phyloP scores from a whole-genome alignment of 2,113 vertebrate species.

The Pteronura brasiliensis region DNA sequence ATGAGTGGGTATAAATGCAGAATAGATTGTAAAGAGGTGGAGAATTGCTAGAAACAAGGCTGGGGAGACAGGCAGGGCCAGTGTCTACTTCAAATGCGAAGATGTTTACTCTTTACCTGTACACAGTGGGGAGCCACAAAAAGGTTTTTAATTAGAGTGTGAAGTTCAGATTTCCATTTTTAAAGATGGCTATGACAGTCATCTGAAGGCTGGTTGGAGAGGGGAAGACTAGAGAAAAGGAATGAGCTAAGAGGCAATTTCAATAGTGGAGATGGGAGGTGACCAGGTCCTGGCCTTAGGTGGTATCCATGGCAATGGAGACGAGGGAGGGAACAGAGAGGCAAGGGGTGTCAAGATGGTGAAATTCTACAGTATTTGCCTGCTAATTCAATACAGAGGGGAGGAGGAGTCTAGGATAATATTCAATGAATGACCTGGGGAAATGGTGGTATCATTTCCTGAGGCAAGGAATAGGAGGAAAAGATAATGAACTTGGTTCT shows the following conservation, averaged over 20 bases:
- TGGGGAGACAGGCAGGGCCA: neutral
- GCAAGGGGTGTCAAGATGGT: neutral
- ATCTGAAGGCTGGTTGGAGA: neutral
- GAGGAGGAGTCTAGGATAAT: neutral
- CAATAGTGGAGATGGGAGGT: neutral
- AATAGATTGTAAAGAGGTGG: neutral
- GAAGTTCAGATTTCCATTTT: neutral
- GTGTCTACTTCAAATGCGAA: neutral
- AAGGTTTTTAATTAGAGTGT: neutral
- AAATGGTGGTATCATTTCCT: neutral
- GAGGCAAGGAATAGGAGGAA: neutral
- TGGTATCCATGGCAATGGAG: neutral
- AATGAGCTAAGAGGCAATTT: neutral
- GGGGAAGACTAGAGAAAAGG: neutral
- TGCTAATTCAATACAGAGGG: neutral
- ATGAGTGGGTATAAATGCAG: neutral
- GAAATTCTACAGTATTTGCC: neutral
- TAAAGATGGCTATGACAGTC: neutral
- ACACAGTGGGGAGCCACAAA: neutral
- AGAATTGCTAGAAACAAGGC: neutral
- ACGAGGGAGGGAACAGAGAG: neutral
- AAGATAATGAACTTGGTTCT: neutral
- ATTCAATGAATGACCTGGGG: neutral
- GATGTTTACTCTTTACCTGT: neutral
- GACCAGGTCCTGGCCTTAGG: neutral